A percentile compares a stretch with the other conserved stretches of the same genome.
Conservation (phyloP, 2,888 invertebrate species). For the Didymodactylos carnosus region DNA sequence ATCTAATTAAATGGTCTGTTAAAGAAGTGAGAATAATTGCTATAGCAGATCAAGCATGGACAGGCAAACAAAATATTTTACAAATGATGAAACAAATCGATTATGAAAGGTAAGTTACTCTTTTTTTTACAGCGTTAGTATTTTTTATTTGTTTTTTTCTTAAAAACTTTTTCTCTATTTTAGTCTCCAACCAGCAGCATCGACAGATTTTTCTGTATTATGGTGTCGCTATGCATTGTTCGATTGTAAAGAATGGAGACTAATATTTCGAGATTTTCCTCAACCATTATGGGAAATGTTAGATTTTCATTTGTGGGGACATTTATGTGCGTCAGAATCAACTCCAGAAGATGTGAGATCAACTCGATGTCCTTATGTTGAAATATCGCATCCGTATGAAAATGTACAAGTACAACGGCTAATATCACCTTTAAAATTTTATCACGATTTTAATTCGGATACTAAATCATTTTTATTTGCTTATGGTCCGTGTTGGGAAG, state of each 20-base stretch:
- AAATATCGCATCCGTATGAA: not conserved
- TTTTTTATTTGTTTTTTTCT: too few species aligned
- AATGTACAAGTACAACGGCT: constrained; percentile 54
- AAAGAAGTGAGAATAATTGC: not conserved
- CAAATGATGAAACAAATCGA: constrained; percentile 5
- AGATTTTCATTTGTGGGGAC: constrained; percentile 66
- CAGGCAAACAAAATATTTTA: constrained; percentile 2
- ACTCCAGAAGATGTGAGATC: constrained; percentile 19
- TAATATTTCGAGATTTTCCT: constrained; percentile 77
- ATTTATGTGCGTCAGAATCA: constrained; percentile 67
- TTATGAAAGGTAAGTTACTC: not conserved
- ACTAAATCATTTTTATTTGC: constrained; percentile 70
- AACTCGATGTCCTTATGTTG: not conserved
- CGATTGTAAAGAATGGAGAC: constrained; percentile 62
- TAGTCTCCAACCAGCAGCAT: not conserved
- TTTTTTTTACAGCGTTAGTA: not conserved
- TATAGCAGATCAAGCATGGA: constrained; percentile 6
- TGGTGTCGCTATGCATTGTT: constrained; percentile 75
- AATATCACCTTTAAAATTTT: constrained; percentile 85
- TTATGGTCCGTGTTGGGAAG: constrained; percentile 98
- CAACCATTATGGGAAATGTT: constrained; percentile 69
- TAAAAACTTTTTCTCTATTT: too few species aligned
- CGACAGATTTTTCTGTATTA: constrained; percentile 32
- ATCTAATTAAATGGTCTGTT: not conserved
- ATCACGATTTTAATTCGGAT: constrained; percentile 81